phyloP scores from a whole-genome alignment of 2,797 vertebrate species.

The Pipistrellus pipistrellus region DNA sequence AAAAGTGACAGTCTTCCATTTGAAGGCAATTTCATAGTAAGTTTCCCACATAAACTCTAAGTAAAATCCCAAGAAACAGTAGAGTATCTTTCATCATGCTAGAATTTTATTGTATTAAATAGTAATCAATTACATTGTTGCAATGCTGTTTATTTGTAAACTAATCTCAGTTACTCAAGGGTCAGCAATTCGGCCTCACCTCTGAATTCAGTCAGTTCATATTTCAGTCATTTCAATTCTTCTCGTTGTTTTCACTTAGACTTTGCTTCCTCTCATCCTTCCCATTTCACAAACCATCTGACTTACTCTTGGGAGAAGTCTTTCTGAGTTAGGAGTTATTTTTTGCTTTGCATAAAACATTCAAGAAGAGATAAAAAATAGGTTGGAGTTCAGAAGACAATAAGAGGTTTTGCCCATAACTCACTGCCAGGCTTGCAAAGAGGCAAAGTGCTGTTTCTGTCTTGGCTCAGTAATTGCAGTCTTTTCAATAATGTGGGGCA shows the following conservation, averaged over 20 bases:
- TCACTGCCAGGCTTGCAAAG: background rate
- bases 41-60: background rate
- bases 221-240: background rate
- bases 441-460: background rate
- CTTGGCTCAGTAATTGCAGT: background rate
- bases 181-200: background rate
- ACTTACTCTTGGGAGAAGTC: slow-evolving; percentile 53
- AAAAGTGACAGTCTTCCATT: background rate
- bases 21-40: background rate
- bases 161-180: background rate
- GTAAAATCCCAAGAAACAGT: background rate
- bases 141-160: background rate
- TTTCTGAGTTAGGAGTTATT: slow-evolving; percentile 63
- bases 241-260: background rate
- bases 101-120: background rate
- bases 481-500: background rate
- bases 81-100: background rate
- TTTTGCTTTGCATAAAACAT: slow-evolving; percentile 75
- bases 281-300: background rate
- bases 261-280: background rate
- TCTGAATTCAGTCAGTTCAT: background rate
- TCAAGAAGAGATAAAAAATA: slow-evolving; percentile 67
- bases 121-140: background rate
- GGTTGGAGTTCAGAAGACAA: slow-evolving; percentile 64
- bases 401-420: slow-evolving; percentile 56